Percentiles rank a stretch among this genome's conserved stretches.
phyloP scores from a whole-genome alignment of 2,888 invertebrate species.

The Brachynemurus nebulosus region DNA sequence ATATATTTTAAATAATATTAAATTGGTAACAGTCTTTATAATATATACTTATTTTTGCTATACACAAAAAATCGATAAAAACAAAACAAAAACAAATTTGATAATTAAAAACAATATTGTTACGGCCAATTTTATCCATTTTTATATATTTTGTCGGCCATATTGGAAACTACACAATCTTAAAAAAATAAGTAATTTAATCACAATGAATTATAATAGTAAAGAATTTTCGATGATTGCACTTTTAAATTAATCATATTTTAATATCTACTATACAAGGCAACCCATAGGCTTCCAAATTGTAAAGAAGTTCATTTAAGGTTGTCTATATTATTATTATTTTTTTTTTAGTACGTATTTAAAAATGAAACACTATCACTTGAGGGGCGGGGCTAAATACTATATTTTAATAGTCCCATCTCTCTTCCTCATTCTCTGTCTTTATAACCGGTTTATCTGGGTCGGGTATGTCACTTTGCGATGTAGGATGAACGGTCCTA shows the following conservation, averaged over 20 bases:
- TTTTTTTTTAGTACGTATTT: conserved; percentile 13
- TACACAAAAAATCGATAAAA: conserved; percentile 12
- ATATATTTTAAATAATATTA: conserved; percentile 12
- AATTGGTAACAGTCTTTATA: conserved; percentile 35
- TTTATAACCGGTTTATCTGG: conserved; percentile 32
- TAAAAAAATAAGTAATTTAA: conserved; percentile 20
- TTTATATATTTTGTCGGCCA: conserved; percentile 13
- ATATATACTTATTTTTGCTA: conserved; percentile 17
- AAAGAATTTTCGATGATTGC: conserved; percentile 26
- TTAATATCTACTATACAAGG: conserved; percentile 3
- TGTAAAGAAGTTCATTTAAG: too few relatives aligned
- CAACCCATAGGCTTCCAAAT: too few relatives aligned
- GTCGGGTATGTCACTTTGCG: conserved; percentile 30
- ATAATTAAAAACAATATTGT: conserved; percentile 12
- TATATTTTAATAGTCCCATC: conserved; percentile 42
- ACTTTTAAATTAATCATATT: conserved; percentile 20
- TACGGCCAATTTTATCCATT: conserved; percentile 12
- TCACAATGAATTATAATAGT: conserved; percentile 20
- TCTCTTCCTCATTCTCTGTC: conserved; percentile 44
- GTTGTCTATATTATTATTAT: conserved; percentile 12
- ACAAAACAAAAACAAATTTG: conserved; percentile 11
- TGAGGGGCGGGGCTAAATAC: conserved; percentile 12
- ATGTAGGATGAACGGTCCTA: conserved; percentile 17
- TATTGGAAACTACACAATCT: conserved; percentile 19
- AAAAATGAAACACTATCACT: conserved; percentile 8